phyloP scores from a whole-genome alignment of 2,888 invertebrate species.

The Tinea trinotella region DNA sequence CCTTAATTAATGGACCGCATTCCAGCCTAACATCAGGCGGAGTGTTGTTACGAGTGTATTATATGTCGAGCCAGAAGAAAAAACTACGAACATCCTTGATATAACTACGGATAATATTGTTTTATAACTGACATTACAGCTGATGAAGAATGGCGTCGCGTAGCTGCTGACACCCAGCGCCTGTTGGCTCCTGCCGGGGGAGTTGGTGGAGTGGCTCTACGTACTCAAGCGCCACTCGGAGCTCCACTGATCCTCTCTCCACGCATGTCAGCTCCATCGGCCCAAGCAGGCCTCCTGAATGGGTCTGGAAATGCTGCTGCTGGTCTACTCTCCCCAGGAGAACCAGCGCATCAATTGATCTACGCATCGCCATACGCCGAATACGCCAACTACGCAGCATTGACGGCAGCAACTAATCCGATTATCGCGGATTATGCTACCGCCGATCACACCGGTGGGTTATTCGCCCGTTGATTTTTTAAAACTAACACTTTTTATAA shows the following conservation, averaged over 20 bases:
- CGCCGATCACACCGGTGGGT: constrained; percentile 96
- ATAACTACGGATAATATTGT: background rate
- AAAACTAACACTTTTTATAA: constrained; percentile 1
- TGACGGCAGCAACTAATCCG: constrained; percentile 83
- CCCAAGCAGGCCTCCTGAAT: constrained; percentile 78
- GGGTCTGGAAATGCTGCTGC: constrained; percentile 54
- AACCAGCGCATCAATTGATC: constrained; percentile 86
- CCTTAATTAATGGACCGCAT: no score
- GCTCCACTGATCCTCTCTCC: constrained; percentile 95
- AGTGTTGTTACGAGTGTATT: no score
- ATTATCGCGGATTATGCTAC: constrained; percentile 84
- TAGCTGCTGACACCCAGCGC: constrained; percentile 87
- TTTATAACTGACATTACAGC: constrained; percentile 51
- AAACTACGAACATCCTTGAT: no score
- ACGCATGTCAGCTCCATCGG: constrained; percentile 87
- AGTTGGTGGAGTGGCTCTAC: constrained; percentile 73
- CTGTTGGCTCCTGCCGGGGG: constrained; percentile 73
- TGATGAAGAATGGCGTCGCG: constrained; percentile 89
- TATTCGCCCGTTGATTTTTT: constrained; percentile 67
- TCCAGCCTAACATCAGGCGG: no score
- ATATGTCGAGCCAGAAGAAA: no score
- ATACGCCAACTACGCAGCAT: constrained; percentile 91
- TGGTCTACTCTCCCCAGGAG: constrained; percentile 68
- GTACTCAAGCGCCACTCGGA: constrained; percentile 84
- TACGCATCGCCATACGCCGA: constrained; percentile 89